A percentile compares a stretch with the other conserved stretches of the same genome.
phyloP scores from a whole-genome alignment of 2,888 invertebrate genomes.

The Temnothorax rugatulus region DNA sequence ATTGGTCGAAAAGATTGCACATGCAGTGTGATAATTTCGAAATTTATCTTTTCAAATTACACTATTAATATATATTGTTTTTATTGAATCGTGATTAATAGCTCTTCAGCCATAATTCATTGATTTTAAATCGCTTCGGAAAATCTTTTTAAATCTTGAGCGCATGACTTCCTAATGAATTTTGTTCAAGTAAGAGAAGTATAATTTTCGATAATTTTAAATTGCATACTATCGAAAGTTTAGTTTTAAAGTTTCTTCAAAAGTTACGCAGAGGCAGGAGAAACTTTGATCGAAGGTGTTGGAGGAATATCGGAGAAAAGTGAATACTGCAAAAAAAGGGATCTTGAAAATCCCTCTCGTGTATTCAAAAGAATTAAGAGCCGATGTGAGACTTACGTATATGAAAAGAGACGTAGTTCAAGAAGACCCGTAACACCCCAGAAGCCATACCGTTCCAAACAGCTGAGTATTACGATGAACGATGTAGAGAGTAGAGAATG shows the following conservation, averaged over 20 bases:
- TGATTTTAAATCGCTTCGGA: neutral
- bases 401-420: conserved; percentile 61
- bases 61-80: neutral
- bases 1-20: neutral
- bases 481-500: conserved; percentile 45
- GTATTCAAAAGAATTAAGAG: neutral
- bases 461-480: conserved; percentile 71
- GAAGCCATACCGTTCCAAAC: conserved; percentile 78
- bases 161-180: neutral
- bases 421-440: conserved; percentile 79
- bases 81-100: neutral
- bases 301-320: neutral
- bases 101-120: neutral
- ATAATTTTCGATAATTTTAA: conserved; percentile 17
- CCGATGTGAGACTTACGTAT: neutral
- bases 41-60: neutral
- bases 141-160: neutral
- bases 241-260: conserved; percentile 5
- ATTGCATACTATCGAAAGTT: conserved; percentile 13
- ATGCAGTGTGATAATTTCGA: neutral
- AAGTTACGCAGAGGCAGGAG: neutral
- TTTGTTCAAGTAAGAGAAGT: neutral
- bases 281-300: conserved; percentile 12
- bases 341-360: neutral
- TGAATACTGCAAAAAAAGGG: neutral